Evolutionary conservation across 1,140 invertebrate genomes (phyloP), one percentile per base, ranked within the genome.

Genomic region (Spodoptera litura): DNA sequence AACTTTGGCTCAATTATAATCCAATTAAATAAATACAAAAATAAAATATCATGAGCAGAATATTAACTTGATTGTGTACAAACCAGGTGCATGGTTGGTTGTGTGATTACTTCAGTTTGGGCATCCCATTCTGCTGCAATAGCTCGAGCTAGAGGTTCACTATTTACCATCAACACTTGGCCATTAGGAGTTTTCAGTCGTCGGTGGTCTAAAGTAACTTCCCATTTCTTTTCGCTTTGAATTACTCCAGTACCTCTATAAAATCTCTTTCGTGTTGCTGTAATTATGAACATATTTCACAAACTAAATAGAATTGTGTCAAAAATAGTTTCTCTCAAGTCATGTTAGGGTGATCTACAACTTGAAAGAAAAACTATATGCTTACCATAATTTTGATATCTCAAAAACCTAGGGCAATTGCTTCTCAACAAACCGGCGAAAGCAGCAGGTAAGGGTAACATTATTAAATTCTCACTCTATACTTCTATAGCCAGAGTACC

Each of bases 81-180:
- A 70, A 98, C 98, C 94, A 99, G 95, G 93, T 99, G 98, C 98
- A 99, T 99, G 72, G 95, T 96, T 77, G 97, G 96, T 85, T 96
- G 96, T 75, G 97, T 93, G 76, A 99, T 97, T 76, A 95, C 95
- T 52, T 97, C 96, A 79, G 96, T 96, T 90, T 99, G 98, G n/a
- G 96, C 94, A 85, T 98, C 96, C 98, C 99, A 99, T 96, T 99
- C 99, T 62, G 97, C 96, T 4, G 98, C 98, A 53, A 99, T 96
- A 13, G 98, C 98, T 74, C 99, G 95, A 13, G 99, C 99, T 51
- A 99, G 93, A n/a, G 97, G 96, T 95, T 99, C 98, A 93, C 96
- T 98, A 35, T 96, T 95, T 0, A 99, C 96, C 85, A 96, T 95
- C 84, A 99, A 97, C 12, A 97, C 87, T 75, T 96, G 95, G 5